phyloP scores from a whole-genome alignment of 2,888 invertebrate species.

The Hesperia comma region DNA sequence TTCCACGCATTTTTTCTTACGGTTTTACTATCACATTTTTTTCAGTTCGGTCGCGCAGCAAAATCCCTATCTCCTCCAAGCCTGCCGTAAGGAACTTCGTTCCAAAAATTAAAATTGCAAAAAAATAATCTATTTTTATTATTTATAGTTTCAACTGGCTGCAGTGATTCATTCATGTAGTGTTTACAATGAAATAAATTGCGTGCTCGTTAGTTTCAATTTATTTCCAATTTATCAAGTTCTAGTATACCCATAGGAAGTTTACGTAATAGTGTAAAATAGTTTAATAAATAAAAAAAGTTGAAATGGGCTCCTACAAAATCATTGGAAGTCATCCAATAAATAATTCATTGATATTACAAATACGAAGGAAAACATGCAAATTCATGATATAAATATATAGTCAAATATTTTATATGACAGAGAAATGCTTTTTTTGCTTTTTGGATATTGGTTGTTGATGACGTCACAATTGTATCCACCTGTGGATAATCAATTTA shows the following conservation, averaged over 20 bases:
- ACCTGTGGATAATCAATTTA: neutral
- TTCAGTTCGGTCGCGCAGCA: no score
- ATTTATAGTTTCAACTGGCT: constrained; percentile 9
- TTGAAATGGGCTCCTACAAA: no score
- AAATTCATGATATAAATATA: no score
- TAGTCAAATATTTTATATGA: no score
- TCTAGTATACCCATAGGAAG: constrained; percentile 8
- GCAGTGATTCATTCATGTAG: constrained; percentile 28
- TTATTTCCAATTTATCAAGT: constrained; percentile 36
- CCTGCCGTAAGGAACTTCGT: no score
- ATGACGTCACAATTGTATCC: neutral
- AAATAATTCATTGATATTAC: no score
- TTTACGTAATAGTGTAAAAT: neutral
- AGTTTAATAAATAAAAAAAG: neutral
- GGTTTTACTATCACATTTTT: no score
- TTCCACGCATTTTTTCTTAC: no score
- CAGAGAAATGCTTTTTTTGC: neutral
- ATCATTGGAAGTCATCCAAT: no score
- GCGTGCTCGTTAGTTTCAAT: constrained; percentile 35
- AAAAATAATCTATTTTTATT: no score
- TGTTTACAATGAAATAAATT: constrained; percentile 33
- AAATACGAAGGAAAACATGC: no score
- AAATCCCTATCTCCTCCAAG: no score
- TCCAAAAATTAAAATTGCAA: neutral
- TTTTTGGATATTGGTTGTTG: neutral